These are phyloP conservation scores for Panurus biarmicus DNA, from an alignment of 2,113 vertebrate genomes.

Conservation along the genomic window DNA sequence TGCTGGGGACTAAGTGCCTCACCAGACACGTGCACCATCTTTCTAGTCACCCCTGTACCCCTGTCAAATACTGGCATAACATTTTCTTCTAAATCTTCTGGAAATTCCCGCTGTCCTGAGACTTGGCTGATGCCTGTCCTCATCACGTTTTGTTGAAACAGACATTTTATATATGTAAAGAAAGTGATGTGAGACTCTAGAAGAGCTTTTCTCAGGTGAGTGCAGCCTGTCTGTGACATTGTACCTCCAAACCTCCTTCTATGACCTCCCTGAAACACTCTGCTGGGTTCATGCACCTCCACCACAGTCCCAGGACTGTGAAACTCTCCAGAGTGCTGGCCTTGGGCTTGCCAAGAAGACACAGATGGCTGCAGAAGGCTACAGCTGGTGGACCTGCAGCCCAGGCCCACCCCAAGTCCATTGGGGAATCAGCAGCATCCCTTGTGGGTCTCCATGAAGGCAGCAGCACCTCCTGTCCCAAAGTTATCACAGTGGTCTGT, in stretches of 20 bases:
- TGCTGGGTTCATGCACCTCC: neutral
- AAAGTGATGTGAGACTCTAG: neutral
- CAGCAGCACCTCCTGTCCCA: neutral
- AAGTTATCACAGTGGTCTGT: rapidly evolving
- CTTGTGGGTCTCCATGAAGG: neutral
- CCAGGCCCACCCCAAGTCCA: neutral
- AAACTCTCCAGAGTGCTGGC: neutral
- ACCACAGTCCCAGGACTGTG: neutral
- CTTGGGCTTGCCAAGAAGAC: neutral
- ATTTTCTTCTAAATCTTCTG: slow-evolving; percentile 20
- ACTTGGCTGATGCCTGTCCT: neutral
- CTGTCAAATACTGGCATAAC: neutral
- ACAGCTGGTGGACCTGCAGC: neutral
- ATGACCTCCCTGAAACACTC: neutral
- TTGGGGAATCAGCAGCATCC: neutral
- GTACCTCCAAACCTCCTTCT: neutral
- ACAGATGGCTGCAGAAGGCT: neutral
- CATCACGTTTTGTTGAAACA: neutral
- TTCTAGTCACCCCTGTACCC: neutral
- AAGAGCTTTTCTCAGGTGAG: neutral
- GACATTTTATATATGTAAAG: neutral
- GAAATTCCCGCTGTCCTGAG: slow-evolving; percentile 16
- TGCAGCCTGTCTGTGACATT: neutral
- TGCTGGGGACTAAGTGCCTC: neutral
- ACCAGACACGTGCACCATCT: neutral